Conservation (phyloP, 2,797 vertebrate genomes). For the Telmatherina bonti region DNA sequence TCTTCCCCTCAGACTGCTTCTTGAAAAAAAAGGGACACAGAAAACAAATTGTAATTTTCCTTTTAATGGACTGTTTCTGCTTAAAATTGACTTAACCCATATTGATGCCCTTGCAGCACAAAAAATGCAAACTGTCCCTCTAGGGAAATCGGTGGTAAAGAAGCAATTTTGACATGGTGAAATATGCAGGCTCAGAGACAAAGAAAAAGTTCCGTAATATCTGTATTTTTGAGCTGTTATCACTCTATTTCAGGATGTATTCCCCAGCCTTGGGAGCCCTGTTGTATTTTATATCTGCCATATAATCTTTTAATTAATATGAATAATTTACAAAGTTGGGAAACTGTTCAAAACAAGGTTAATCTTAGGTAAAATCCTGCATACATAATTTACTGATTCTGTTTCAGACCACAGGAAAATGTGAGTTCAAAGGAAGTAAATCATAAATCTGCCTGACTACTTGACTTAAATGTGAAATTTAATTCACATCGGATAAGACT, state of each 20-base stretch:
- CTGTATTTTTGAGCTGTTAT: conserved; percentile 13
- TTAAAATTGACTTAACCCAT: conserved; percentile 12
- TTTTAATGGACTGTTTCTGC: conserved; percentile 24
- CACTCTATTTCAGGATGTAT: conserved; percentile 9
- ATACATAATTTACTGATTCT: conserved; percentile 31
- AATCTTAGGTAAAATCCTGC: conserved; percentile 25
- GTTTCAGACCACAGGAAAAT: conserved; percentile 17
- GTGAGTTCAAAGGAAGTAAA: conserved; percentile 44
- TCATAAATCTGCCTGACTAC: conserved; percentile 47
- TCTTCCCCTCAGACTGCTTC: conserved; percentile 19
- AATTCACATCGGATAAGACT: conserved; percentile 33
- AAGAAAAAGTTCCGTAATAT: conserved; percentile 16
- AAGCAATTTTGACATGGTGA: conserved; percentile 12
- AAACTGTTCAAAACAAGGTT: background rate
- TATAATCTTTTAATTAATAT: conserved; percentile 32
- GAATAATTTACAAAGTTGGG: conserved; percentile 1
- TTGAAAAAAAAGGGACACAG: conserved; percentile 16
- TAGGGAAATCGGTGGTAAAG: conserved; percentile 20
- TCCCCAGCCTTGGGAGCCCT: conserved; percentile 8
- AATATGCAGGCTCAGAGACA: conserved; percentile 17
- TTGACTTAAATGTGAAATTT: conserved; percentile 42
- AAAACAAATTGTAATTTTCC: conserved; percentile 25
- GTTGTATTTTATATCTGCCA: background rate
- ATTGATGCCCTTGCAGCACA: conserved; percentile 11
- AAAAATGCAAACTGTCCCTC: conserved; percentile 14